Conservation (phyloP, 2,113 vertebrate species). For the Donacobius atricapilla region DNA sequence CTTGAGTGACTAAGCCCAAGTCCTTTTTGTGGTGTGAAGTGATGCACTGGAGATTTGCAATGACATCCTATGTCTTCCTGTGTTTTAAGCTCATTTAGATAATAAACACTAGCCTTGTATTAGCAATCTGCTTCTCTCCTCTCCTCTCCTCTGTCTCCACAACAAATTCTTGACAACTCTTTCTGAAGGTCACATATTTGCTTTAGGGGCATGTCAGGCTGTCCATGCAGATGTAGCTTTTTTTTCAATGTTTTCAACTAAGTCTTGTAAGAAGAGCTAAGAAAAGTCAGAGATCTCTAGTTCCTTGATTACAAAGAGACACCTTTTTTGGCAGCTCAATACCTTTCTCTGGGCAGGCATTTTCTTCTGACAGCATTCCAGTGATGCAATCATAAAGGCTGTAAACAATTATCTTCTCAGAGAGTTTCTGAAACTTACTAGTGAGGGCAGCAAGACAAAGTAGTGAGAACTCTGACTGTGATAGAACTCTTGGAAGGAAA, state of each 20-base stretch:
- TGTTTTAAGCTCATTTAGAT: neutral
- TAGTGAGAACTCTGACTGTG: neutral
- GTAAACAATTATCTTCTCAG: neutral
- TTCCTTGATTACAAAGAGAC: neutral
- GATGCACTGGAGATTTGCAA: neutral
- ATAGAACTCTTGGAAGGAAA: neutral
- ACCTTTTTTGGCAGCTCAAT: neutral
- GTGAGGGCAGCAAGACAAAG: neutral
- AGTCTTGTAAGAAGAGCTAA: neutral
- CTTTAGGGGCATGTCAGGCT: neutral
- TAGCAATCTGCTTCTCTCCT: neutral
- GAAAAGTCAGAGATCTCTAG: neutral
- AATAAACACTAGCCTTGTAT: neutral
- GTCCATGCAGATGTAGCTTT: neutral
- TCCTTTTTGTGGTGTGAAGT: neutral
- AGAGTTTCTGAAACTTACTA: neutral
- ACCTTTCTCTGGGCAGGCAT: neutral
- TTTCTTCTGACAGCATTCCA: neutral
- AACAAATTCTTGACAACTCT: neutral
- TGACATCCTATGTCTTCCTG: neutral
- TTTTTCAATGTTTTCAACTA: neutral
- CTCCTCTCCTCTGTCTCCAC: neutral
- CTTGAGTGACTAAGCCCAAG: neutral
- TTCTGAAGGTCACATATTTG: neutral
- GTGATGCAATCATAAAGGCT: neutral